phyloP scores from a whole-genome alignment of 2,888 invertebrate species.

The Seira musarum region DNA sequence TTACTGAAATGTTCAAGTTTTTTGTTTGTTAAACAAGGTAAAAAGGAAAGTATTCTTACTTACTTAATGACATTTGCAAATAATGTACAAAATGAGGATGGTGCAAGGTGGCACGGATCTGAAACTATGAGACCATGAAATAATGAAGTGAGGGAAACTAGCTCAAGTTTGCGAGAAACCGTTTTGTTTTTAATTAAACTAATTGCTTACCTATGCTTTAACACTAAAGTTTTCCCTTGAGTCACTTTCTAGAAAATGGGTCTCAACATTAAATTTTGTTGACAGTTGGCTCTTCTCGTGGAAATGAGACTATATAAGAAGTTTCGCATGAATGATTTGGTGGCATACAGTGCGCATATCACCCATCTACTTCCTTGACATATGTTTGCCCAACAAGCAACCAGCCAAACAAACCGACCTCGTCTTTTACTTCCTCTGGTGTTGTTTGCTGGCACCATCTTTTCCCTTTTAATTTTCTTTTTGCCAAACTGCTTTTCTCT shows the following conservation, averaged over 20 bases:
- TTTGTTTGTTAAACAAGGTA: no score
- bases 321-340: background rate
- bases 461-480: no score
- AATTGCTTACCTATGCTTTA: constrained; percentile 31
- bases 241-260: constrained; percentile 1
- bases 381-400: background rate
- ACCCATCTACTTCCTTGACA: background rate
- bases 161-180: background rate
- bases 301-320: constrained; percentile 1
- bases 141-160: background rate
- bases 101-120: background rate
- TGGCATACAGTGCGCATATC: background rate
- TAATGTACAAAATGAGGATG: no score
- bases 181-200: constrained; percentile 35
- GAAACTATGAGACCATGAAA: background rate
- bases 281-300: background rate
- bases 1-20: no score
- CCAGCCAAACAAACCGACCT: no score
- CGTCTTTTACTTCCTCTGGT: no score
- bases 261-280: constrained; percentile 7
- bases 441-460: no score
- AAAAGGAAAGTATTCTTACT: no score
- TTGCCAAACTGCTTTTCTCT: background rate
- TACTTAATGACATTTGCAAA: no score
- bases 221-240: background rate